phyloP scores from a whole-genome alignment of 2,888 invertebrate genomes.

The Ditylenchus weischeri region DNA sequence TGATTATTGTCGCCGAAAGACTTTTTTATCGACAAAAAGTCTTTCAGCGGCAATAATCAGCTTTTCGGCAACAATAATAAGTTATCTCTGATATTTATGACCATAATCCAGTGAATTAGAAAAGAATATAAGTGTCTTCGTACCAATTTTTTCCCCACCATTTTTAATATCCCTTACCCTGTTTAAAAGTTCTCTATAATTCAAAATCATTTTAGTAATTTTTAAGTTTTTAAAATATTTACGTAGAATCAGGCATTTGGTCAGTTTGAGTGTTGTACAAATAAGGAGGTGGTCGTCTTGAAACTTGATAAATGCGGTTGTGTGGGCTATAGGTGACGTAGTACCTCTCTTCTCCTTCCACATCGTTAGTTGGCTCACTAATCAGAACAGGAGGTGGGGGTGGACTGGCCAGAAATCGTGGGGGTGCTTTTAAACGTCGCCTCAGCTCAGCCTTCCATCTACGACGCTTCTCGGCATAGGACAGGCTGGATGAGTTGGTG shows the following conservation, averaged over 20 bases:
- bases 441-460: conserved; percentile 39
- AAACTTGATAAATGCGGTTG: conserved; percentile 30
- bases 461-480: conserved; percentile 36
- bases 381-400: background rate
- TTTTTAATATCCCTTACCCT: too few species aligned
- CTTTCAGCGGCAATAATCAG: too few species aligned
- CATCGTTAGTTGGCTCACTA: conserved; percentile 4
- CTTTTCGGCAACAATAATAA: too few species aligned
- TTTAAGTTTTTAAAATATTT: background rate
- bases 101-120: too few species aligned
- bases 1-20: too few species aligned
- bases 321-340: conserved; percentile 34
- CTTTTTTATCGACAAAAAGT: too few species aligned
- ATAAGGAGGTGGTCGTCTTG: conserved; percentile 25
- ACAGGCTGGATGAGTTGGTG: conserved; percentile 20
- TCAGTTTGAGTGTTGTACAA: conserved; percentile 15
- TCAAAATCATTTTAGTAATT: background rate
- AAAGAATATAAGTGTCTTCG: too few species aligned
- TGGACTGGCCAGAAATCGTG: conserved; percentile 4
- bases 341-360: conserved; percentile 17
- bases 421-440: conserved; percentile 22
- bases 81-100: too few species aligned
- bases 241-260: conserved; percentile 3
- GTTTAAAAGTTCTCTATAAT: too few species aligned
- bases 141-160: too few species aligned